A percentile compares a stretch with the other conserved stretches of the same genome.
Conservation (phyloP, 2,888 invertebrate genomes). For the Cataglyphis cursor region DNA sequence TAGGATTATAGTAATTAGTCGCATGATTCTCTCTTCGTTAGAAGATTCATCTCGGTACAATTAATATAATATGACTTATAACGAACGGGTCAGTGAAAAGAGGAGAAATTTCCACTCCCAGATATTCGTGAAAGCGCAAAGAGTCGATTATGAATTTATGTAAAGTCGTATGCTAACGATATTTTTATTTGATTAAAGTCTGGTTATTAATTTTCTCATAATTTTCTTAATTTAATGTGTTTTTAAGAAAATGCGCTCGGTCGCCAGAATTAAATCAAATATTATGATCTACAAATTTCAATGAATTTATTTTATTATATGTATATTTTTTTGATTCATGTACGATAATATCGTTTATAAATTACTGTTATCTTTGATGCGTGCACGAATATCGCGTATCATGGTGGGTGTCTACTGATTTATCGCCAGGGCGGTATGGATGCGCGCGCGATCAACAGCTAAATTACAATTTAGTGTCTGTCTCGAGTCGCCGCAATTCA, state of each 20-base stretch:
- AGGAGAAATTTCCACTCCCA: constrained; percentile 2
- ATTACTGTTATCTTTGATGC: constrained; percentile 33
- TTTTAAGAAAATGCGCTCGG: background rate
- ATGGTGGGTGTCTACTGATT: constrained; percentile 47
- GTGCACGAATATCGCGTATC: constrained; percentile 33
- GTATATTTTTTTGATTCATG: background rate
- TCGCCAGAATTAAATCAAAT: constrained; percentile 1
- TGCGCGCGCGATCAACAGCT: constrained; percentile 30
- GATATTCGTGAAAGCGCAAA: constrained; percentile 40
- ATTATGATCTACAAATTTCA: background rate
- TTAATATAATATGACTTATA: constrained; percentile 10
- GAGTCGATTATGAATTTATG: constrained; percentile 16
- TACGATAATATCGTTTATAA: constrained; percentile 28
- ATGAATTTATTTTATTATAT: background rate
- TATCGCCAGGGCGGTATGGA: constrained; percentile 36
- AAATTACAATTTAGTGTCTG: constrained; percentile 49
- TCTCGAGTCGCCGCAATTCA: constrained; percentile 24
- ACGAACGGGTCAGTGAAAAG: constrained; percentile 4
- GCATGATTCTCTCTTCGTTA: constrained; percentile 18
- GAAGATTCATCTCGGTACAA: constrained; percentile 15
- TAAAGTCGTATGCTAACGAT: background rate
- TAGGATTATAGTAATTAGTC: background rate
- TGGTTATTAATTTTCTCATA: background rate
- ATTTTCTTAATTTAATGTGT: background rate
- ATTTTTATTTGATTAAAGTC: constrained; percentile 31